Base-by-base conservation (phyloP, 2,797 vertebrate species). In the Euphonia xanthogaster region DNA sequence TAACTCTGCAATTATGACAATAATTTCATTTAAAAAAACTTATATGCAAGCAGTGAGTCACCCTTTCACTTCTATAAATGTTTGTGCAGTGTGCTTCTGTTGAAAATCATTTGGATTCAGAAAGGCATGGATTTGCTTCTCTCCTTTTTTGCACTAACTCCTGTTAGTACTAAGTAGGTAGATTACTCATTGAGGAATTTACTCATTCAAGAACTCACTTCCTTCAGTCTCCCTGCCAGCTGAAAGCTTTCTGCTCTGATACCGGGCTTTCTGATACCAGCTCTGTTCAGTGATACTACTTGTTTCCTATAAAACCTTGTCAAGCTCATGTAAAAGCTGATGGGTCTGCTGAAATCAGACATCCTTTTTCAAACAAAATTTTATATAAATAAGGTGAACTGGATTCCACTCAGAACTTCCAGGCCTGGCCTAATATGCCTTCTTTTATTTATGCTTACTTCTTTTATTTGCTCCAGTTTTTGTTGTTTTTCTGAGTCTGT, bases 1-100 rank as follows among this genome's bases (percentile, higher is more conserved):
- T 94, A 96, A 95, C 90, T 82, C 76, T 96, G 76, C 78, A 95
- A 97, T 94, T 95, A 95, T 96, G 93, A 97, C 86, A 97, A 94
- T 94, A 40, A 93, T 97, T 97, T 97, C 94, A 95, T 95, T 57
- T 25, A 96, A 90, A 95, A 86, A 97, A 97, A 96, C 75, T 90
- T 65, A 73, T 53, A 92, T 80, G 54, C 92, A 96, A 92, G 57
- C 84, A 72, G 77, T 94, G 93, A 94, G 27, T 95, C 91, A 94
- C 79, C 19, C 75, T 97, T 95, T 76, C 73, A 30, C 28, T 68
- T 83, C 71, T 91, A 88, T 72, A 85, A 72, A 58, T 72, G 91
- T 94, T 92, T 94, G 35, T 65, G n/a, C n/a, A 20, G 28, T 57
- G 47, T 73, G 28, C 92, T 87, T 94, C 75, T 86, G 20, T 70